A percentile compares a stretch with the other conserved stretches of the same genome.
phyloP scores from a whole-genome alignment of 2,797 vertebrate genomes.

The Rousettus madagascariensis region DNA sequence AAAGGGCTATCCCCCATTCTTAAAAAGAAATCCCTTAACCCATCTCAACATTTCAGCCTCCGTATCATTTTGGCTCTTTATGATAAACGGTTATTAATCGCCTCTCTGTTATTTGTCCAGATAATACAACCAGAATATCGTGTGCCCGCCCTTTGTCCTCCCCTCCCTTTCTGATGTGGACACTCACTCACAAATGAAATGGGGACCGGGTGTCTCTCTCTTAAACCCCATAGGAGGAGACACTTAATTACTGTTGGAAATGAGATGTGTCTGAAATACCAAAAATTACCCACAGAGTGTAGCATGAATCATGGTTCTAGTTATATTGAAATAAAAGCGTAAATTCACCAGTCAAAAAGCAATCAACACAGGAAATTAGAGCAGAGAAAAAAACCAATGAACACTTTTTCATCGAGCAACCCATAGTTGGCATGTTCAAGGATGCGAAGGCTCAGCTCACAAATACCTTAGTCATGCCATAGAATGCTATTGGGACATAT shows the following conservation, averaged over 20 bases:
- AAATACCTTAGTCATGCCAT: neutral
- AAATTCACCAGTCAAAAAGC: neutral
- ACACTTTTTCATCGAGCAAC: neutral
- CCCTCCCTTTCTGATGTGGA: neutral
- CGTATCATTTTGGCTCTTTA: neutral
- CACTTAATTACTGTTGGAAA: neutral
- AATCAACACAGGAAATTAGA: conserved; percentile 2
- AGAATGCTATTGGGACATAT: accelerated
- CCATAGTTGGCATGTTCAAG: neutral
- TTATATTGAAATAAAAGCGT: neutral
- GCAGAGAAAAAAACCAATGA: neutral
- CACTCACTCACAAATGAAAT: neutral
- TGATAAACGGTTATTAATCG: neutral
- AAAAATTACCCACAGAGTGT: neutral
- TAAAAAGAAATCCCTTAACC: neutral
- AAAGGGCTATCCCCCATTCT: neutral
- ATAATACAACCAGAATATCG: neutral
- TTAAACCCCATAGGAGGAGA: neutral
- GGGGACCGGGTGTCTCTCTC: neutral
- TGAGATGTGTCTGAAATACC: neutral
- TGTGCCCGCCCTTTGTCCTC: accelerated
- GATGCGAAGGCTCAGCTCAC: neutral
- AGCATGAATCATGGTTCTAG: neutral
- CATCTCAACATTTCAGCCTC: neutral
- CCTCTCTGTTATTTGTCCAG: neutral